Conservation (phyloP, 2,888 invertebrate genomes). For the Apeira syringaria region DNA sequence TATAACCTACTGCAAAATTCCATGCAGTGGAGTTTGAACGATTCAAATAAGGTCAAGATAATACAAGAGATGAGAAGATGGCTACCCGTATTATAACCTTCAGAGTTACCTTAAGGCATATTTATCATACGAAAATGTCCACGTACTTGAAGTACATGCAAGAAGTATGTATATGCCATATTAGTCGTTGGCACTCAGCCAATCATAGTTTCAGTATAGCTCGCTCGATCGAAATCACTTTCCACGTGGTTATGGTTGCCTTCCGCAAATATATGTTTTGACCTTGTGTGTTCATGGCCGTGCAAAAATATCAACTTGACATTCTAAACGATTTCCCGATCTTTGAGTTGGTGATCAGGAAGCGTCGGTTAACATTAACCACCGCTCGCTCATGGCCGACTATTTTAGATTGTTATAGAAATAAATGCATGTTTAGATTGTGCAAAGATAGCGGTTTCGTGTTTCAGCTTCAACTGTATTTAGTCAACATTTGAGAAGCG, state of each 20-base stretch:
- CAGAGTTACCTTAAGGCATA: too few relatives aligned
- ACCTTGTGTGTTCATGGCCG: slow-evolving; percentile 77
- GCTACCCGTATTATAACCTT: too few relatives aligned
- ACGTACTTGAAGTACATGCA: slow-evolving; percentile 1
- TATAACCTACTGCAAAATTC: too few relatives aligned
- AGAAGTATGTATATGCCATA: slow-evolving; percentile 35
- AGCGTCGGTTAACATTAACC: slow-evolving; percentile 69
- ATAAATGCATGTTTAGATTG: slow-evolving; percentile 21
- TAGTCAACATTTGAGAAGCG: too few relatives aligned
- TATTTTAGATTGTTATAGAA: slow-evolving; percentile 40
- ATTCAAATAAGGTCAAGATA: too few relatives aligned
- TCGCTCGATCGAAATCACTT: slow-evolving; percentile 72
- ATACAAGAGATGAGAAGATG: too few relatives aligned
- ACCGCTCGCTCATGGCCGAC: slow-evolving; percentile 61
- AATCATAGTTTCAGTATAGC: slow-evolving; percentile 46
- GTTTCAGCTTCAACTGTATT: slow-evolving; percentile 5
- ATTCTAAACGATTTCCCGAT: slow-evolving; percentile 80
- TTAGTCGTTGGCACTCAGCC: slow-evolving; percentile 61
- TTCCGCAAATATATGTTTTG: slow-evolving; percentile 61
- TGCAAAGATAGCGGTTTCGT: slow-evolving; percentile 15
- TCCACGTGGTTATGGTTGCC: slow-evolving; percentile 68
- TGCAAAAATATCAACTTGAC: slow-evolving; percentile 80
- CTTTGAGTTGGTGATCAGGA: slow-evolving; percentile 77
- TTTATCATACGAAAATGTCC: too few relatives aligned
- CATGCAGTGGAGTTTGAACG: too few relatives aligned